Base-by-base conservation (phyloP, 1,140 invertebrate genomes). In the Nasonia longicornis region DNA sequence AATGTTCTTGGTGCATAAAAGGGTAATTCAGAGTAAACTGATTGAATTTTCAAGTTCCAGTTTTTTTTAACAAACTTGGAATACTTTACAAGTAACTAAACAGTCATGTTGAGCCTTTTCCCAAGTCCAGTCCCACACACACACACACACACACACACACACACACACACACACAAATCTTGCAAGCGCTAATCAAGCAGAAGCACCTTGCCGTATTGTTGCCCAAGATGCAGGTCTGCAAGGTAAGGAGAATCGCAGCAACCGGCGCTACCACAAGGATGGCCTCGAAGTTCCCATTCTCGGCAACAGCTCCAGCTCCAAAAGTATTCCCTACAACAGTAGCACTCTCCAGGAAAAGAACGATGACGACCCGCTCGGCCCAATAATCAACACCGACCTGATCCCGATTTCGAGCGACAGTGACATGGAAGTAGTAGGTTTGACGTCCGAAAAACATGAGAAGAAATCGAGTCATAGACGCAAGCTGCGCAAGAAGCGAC, bases 381-480 rank as follows among this genome's bases (percentile, higher is more conserved):
- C 14, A 12, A n/a, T 6, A 0, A 16, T 8, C 10, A 48, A 20
- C 45, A 79, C 16, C 10, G 89, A 89, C 80, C 84, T 91, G 35
- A 86, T 89, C 29, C 87, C 89, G 14, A 90, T 91, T n/a, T 91
- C 90, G 3, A 91, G 89, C 31, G 90, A 91, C 77, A 90, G 87
- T 20, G 90, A 91, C 73, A 87, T 89, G 87, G 90, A 91, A 74
- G 84, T 89, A 12, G 87, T 89, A n/a, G 87, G 87, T 66, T 80
- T 89, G 31, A n/a, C 20, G 20, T n/a, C 3, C 20, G 82, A 87
- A 79, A 74, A 87, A 72, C 80, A 89, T 84, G 83, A 86, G 85
- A 81, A 86, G 81, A 79, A 86, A 72, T 67, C 77, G n/a, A 52
- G 22, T 11, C 64, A 20, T 12, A 70, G 70, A 3, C 48, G 6